phyloP scores from a whole-genome alignment of 2,113 vertebrate genomes.

The Desmodus rotundus region DNA sequence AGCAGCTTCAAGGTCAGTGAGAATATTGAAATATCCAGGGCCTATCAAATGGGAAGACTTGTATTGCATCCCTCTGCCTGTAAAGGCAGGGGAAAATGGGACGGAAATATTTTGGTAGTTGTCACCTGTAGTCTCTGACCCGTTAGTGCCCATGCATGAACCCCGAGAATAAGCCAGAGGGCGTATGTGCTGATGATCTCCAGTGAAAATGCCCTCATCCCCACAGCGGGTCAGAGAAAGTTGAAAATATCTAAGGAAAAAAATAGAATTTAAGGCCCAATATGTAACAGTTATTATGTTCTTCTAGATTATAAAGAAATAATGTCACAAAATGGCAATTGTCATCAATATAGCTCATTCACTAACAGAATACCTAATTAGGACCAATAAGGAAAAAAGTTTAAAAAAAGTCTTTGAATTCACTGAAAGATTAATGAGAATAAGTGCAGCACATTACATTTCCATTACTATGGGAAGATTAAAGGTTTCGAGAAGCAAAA shows the following conservation, averaged over 20 bases:
- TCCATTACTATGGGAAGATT: neutral
- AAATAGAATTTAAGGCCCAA: neutral
- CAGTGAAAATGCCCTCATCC: neutral
- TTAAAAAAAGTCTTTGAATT: neutral
- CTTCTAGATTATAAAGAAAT: neutral
- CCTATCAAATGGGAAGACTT: neutral
- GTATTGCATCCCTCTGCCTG: accelerated
- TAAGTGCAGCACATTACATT: neutral
- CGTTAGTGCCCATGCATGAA: neutral
- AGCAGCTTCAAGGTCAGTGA: accelerated
- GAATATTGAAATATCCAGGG: neutral
- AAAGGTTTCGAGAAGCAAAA: neutral
- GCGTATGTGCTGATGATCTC: neutral
- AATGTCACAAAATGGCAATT: neutral
- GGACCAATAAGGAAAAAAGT: neutral
- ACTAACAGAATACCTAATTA: neutral
- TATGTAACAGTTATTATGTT: neutral
- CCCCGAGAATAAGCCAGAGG: neutral
- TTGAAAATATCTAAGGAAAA: neutral
- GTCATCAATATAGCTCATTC: neutral
- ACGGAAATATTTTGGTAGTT: neutral
- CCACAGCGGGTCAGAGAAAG: neutral
- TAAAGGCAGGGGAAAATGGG: neutral
- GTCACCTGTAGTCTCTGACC: neutral
- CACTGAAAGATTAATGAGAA: neutral